Percentiles rank a stretch among this genome's conserved stretches.
Evolutionary conservation across 1,140 invertebrate species (phyloP).

Genomic region (Lutraria rhynchaena): DNA sequence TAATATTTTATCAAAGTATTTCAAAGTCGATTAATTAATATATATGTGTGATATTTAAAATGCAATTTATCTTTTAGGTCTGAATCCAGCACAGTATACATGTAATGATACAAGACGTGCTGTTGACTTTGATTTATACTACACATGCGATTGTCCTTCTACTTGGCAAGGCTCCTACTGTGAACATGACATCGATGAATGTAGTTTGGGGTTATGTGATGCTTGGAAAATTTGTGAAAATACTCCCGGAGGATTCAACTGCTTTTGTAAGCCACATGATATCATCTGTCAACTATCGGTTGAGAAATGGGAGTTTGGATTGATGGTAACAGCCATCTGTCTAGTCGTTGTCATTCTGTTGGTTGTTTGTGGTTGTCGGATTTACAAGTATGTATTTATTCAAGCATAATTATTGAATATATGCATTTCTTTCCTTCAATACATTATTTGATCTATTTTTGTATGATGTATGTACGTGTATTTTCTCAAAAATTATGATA

Average conservation of each 20-base stretch:
- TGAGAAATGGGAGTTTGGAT: background rate
- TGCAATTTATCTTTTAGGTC: background rate
- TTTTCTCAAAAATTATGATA: too few species aligned
- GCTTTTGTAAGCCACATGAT: background rate
- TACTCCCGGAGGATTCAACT: background rate
- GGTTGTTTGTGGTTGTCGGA: too few species aligned
- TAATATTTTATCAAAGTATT: too few species aligned
- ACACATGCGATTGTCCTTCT: background rate
- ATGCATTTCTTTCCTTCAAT: too few species aligned
- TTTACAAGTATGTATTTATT: too few species aligned
- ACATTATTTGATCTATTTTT: too few species aligned
- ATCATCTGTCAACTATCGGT: background rate
- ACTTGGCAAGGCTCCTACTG: conserved; percentile 1
- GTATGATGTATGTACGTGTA: too few species aligned
- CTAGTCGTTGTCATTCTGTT: background rate
- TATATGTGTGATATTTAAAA: background rate
- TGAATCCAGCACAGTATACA: background rate
- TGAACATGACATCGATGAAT: conserved; percentile 6
- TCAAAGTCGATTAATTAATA: too few species aligned
- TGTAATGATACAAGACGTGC: background rate
- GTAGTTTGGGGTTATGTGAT: background rate
- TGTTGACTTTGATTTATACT: background rate
- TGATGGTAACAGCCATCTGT: background rate
- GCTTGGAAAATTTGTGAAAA: background rate
- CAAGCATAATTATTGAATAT: too few species aligned